A percentile compares a stretch with the other conserved stretches of the same genome.
phyloP scores from a whole-genome alignment of 2,113 vertebrate species.

The Colinus virginianus region DNA sequence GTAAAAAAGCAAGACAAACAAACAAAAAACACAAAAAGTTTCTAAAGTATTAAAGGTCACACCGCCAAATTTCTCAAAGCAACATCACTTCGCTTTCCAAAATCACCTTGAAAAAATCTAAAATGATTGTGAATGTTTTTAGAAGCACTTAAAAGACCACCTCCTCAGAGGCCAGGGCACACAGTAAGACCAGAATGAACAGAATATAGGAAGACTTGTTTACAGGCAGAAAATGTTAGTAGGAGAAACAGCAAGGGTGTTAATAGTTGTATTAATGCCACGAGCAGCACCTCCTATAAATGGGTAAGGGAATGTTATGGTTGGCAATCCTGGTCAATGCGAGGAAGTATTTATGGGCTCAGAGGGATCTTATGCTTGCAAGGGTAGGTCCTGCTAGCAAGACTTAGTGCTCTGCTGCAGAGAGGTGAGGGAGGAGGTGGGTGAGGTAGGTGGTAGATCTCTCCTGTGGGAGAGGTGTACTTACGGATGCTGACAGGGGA shows the following conservation, averaged over 20 bases:
- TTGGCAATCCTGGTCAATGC: slow-evolving; percentile 39
- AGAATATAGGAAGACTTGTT: slow-evolving; percentile 10
- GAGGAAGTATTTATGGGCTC: slow-evolving; percentile 31
- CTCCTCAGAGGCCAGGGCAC: neutral
- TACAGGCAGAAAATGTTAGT: slow-evolving; percentile 16
- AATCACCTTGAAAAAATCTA: neutral
- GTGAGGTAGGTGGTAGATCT: fast-evolving
- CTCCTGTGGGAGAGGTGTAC: neutral
- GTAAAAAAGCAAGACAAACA: neutral
- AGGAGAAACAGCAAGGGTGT: neutral
- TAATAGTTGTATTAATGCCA: neutral
- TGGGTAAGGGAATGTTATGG: slow-evolving; percentile 28
- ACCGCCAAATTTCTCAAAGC: neutral
- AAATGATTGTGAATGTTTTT: neutral
- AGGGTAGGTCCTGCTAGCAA: slow-evolving; percentile 33
- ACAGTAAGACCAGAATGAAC: neutral
- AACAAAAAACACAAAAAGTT: neutral
- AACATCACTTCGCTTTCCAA: neutral
- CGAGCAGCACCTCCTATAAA: slow-evolving; percentile 29
- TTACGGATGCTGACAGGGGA: neutral
- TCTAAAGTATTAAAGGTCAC: neutral
- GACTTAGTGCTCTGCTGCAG: neutral
- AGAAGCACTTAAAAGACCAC: neutral
- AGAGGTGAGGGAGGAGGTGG: neutral
- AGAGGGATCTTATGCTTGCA: slow-evolving; percentile 26